Percentiles rank a stretch among this genome's conserved stretches.
These are phyloP conservation scores for Shinisaurus crocodilurus DNA, from an alignment of 2,113 vertebrate genomes.

Conservation along the genomic window DNA sequence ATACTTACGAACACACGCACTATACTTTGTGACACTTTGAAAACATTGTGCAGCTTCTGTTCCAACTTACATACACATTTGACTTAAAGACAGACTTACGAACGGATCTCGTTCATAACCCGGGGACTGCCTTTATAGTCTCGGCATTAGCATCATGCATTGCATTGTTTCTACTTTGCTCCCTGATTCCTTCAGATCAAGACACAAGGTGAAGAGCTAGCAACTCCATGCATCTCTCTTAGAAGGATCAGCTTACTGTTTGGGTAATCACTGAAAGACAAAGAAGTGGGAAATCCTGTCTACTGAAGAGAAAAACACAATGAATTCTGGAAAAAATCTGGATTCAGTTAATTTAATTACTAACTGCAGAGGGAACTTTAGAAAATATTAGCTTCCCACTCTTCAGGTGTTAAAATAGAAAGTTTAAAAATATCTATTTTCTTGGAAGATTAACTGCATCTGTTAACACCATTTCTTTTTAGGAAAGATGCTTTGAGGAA, in stretches of 20 bases:
- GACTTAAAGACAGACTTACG: too few relatives aligned
- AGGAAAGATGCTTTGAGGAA: conserved; percentile 1
- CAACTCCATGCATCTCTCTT: not conserved
- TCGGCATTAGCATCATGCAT: not conserved
- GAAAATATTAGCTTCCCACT: not conserved
- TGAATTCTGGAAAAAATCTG: not conserved
- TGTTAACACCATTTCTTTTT: not conserved
- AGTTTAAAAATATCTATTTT: not conserved
- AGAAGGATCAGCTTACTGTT: not conserved
- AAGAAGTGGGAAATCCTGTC: not conserved
- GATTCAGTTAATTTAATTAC: not conserved
- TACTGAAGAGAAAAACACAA: not conserved
- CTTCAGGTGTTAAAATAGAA: not conserved
- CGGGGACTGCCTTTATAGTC: too few relatives aligned
- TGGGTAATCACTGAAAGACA: not conserved
- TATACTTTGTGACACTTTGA: too few relatives aligned
- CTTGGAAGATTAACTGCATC: not conserved
- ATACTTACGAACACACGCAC: too few relatives aligned
- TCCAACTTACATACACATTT: too few relatives aligned
- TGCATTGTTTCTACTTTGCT: not conserved
- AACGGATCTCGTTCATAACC: too few relatives aligned
- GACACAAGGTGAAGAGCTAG: not conserved
- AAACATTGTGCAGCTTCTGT: too few relatives aligned
- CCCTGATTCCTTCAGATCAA: not conserved
- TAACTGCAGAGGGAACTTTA: not conserved